Percentiles rank a stretch among this genome's conserved stretches.
Evolutionary conservation across 2,113 vertebrate genomes (phyloP).

Genomic region (Zosterops japonicus): DNA sequence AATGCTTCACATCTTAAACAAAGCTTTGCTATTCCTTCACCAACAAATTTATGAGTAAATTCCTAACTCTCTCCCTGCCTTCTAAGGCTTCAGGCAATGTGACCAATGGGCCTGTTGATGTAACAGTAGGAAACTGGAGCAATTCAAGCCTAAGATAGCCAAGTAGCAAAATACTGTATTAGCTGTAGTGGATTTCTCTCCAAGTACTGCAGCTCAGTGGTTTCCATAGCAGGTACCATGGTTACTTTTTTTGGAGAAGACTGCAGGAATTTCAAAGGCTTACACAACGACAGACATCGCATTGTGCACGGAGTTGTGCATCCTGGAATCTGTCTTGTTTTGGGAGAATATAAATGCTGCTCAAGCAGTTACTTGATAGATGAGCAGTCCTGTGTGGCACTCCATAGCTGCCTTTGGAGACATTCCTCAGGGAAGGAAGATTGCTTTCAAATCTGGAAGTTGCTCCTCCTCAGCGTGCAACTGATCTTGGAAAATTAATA

Average conservation of each 20-base stretch:
- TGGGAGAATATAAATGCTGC: neutral
- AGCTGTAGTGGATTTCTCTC: neutral
- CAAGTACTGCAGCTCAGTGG: neutral
- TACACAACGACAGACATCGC: rapidly evolving
- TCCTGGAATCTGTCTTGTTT: neutral
- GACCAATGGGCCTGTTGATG: neutral
- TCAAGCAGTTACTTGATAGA: neutral
- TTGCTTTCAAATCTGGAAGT: neutral
- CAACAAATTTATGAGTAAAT: neutral
- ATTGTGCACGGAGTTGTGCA: no score
- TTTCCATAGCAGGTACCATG: neutral
- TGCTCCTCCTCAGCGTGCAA: neutral
- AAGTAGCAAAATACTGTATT: neutral
- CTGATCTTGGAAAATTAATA: constrained; percentile 21
- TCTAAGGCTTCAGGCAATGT: neutral
- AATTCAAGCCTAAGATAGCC: neutral
- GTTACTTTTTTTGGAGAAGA: neutral
- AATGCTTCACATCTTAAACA: neutral
- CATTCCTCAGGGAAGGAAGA: neutral
- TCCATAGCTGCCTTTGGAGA: neutral
- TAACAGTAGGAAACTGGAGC: neutral
- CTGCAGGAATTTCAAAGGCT: neutral
- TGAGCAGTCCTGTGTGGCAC: neutral
- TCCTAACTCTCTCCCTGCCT: neutral
- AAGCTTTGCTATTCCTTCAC: neutral